phyloP scores from a whole-genome alignment of 2,888 invertebrate genomes.

The Sceliomorpha sp. region DNA sequence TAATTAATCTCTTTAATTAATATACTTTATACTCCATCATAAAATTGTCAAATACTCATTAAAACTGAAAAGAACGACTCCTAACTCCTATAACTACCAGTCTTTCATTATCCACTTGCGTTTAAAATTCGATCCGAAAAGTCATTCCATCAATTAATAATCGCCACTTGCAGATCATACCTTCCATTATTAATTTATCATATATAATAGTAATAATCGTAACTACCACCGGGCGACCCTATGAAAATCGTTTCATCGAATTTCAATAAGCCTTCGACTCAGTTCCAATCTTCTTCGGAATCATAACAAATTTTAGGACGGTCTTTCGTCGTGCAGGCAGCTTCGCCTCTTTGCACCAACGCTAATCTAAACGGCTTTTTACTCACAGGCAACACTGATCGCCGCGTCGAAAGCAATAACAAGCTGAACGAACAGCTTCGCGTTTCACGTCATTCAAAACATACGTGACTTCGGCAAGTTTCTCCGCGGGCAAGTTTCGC shows the following conservation, averaged over 20 bases:
- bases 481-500: constrained; percentile 39
- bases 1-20: too few species aligned
- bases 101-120: too few species aligned
- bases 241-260: constrained; percentile 31
- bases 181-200: too few species aligned
- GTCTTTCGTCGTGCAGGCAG: constrained; percentile 33
- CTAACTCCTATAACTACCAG: too few species aligned
- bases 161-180: too few species aligned
- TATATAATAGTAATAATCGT: too few species aligned
- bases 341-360: constrained; percentile 25
- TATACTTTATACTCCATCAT: too few species aligned
- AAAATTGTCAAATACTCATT: too few species aligned
- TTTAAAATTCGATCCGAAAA: too few species aligned
- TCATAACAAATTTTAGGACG: constrained; percentile 40
- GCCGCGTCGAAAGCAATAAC: constrained; percentile 62
- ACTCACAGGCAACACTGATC: constrained; percentile 23
- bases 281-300: constrained; percentile 30
- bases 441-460: constrained; percentile 66
- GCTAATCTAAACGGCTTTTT: constrained; percentile 39
- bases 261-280: constrained; percentile 27
- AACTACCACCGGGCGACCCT: too few species aligned
- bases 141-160: too few species aligned
- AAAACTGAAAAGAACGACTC: too few species aligned
- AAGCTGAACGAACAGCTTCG: constrained; percentile 58
- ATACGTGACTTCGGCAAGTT: constrained; percentile 62